Evolutionary conservation across 2,113 vertebrate genomes (phyloP).

Genomic region (Felis chaus): DNA sequence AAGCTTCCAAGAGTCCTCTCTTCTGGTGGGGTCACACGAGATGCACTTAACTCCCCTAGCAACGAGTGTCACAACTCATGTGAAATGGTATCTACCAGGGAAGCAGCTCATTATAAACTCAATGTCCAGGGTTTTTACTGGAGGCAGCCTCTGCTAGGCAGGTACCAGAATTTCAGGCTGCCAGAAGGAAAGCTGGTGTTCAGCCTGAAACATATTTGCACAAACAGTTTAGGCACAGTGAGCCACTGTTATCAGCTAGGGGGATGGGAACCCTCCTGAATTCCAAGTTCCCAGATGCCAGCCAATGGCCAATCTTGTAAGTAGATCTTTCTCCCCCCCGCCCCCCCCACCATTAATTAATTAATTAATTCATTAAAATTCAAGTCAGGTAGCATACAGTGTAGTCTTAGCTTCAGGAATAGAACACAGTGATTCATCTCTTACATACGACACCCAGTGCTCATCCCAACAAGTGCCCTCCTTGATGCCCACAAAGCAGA

Average conservation of each 20-base stretch:
- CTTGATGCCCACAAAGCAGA: background rate
- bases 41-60: no score
- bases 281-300: background rate
- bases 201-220: background rate
- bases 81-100: background rate
- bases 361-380: no score
- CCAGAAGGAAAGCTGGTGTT: background rate
- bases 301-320: background rate
- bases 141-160: background rate
- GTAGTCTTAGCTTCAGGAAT: no score
- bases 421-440: no score
- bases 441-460: no score
- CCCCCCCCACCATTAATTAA: rapidly evolving
- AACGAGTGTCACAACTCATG: background rate
- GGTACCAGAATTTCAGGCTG: background rate
- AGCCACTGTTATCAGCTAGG: background rate
- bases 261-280: background rate
- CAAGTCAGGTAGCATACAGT: no score
- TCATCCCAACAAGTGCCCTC: no score
- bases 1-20: background rate
- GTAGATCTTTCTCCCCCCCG: background rate
- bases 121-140: background rate
- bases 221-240: background rate
- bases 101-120: background rate
- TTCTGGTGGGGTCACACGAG: background rate